Evolutionary conservation across 2,888 invertebrate genomes (phyloP).

Genomic region (Aphidius colemani): DNA sequence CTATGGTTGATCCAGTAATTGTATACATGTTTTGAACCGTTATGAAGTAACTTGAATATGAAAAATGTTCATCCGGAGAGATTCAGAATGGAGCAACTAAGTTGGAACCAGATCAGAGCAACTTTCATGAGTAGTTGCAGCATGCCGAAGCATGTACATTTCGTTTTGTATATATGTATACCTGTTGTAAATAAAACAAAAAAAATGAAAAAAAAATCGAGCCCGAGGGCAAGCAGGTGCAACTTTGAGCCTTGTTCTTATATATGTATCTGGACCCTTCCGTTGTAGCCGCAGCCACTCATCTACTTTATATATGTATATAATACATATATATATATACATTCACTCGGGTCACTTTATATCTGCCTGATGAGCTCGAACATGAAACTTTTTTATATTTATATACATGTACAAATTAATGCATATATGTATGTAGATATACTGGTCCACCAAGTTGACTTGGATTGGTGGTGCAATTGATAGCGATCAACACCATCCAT

Average conservation of each 20-base stretch:
- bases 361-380: constrained; percentile 26
- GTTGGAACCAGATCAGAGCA: constrained; percentile 20
- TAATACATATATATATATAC: background rate
- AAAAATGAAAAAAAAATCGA: constrained; percentile 15
- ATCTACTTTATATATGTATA: too few species aligned
- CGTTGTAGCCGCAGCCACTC: background rate
- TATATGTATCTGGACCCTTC: background rate
- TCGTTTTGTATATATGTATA: constrained; percentile 6
- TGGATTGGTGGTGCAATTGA: constrained; percentile 39
- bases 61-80: constrained; percentile 20
- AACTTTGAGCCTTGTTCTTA: constrained; percentile 40
- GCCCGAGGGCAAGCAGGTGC: constrained; percentile 53
- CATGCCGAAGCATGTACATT: constrained; percentile 7
- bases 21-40: background rate
- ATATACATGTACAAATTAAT: constrained; percentile 29
- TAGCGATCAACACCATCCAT: constrained; percentile 44
- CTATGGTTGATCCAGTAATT: too few species aligned
- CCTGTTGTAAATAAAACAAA: background rate
- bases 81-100: constrained; percentile 22
- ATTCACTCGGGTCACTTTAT: constrained; percentile 6
- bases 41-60: background rate
- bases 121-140: background rate
- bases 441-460: constrained; percentile 22
- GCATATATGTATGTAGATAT: constrained; percentile 25
- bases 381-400: constrained; percentile 28